Percentiles rank a stretch among this genome's conserved stretches.
phyloP scores from a whole-genome alignment of 2,888 invertebrate genomes.

The Eledona agricola region DNA sequence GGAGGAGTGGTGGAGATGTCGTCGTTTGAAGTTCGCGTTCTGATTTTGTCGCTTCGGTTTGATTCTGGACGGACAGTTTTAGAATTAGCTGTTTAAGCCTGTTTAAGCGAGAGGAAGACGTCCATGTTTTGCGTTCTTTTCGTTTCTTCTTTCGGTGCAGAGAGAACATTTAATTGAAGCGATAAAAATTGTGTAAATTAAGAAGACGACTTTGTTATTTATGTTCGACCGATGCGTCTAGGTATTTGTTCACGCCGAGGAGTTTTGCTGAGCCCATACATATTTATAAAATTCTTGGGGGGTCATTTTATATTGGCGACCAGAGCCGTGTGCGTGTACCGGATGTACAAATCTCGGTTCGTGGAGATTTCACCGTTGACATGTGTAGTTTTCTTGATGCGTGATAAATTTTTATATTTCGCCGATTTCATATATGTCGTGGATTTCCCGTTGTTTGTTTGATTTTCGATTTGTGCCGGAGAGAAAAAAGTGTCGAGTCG shows the following conservation, averaged over 20 bases:
- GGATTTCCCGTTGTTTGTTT: conserved; percentile 21
- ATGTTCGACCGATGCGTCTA: no score
- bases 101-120: no score
- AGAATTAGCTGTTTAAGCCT: conserved; percentile 1
- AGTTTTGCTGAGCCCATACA: no score
- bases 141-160: no score
- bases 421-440: conserved; percentile 30
- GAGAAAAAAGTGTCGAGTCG: no score
- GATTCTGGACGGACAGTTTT: conserved; percentile 1
- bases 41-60: conserved; percentile 5
- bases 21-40: background rate
- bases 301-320: conserved; percentile 35
- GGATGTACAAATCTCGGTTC: conserved; percentile 23
- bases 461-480: conserved; percentile 18
- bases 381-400: conserved; percentile 20
- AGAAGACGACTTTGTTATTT: no score
- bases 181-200: no score
- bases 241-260: no score
- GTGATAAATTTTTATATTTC: conserved; percentile 20
- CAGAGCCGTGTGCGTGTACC: conserved; percentile 13
- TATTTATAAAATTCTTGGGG: no score
- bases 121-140: no score
- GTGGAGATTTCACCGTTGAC: conserved; percentile 8
- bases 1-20: conserved; percentile 7
- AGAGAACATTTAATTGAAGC: no score